A percentile compares a stretch with the other conserved stretches of the same genome.
Conservation (phyloP, 2,888 invertebrate species). For the Urechis unicinctus region DNA sequence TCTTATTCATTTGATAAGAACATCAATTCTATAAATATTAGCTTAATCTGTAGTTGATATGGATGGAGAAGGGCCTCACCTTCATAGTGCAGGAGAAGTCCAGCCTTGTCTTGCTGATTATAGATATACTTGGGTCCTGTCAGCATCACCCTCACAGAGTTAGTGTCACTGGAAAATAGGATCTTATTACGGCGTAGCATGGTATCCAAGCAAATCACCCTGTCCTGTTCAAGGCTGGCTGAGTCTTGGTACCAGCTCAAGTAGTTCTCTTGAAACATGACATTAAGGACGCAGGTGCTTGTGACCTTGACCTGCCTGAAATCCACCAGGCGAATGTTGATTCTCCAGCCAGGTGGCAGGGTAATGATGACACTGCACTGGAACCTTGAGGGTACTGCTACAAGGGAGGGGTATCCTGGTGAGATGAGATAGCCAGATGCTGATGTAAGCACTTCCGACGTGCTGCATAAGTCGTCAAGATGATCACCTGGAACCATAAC, state of each 20-base stretch:
- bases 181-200: background rate
- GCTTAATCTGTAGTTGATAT: too few species aligned
- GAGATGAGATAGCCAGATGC: conserved; percentile 8
- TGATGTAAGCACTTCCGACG: background rate
- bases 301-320: background rate
- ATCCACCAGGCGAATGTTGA: conserved; percentile 10
- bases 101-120: too few species aligned
- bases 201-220: background rate
- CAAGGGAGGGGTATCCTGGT: conserved; percentile 7
- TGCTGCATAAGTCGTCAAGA: conserved; percentile 2
- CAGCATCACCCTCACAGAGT: background rate
- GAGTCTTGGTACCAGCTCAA: background rate
- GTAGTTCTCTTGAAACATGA: background rate
- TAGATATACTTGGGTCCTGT: too few species aligned
- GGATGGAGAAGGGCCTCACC: too few species aligned
- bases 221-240: background rate
- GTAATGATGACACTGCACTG: conserved; percentile 6
- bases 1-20: too few species aligned
- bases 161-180: background rate
- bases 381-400: conserved; percentile 2
- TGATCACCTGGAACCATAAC: background rate
- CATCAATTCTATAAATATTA: too few species aligned
- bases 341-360: conserved; percentile 1
- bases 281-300: conserved; percentile 7
- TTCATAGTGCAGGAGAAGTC: too few species aligned